Evolutionary conservation across 2,113 vertebrate genomes (phyloP).

Genomic region (Willisornis vidua): DNA sequence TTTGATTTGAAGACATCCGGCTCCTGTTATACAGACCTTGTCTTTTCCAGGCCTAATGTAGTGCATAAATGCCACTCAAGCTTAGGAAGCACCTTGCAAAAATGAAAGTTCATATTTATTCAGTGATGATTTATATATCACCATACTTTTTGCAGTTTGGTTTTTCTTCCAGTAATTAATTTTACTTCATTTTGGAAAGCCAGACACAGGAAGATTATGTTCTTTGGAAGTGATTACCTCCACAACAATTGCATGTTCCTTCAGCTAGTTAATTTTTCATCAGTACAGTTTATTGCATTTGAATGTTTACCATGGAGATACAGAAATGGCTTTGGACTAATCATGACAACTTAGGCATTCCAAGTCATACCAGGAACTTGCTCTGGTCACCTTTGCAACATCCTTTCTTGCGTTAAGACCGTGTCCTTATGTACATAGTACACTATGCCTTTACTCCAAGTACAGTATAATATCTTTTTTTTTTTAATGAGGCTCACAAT

Average conservation of each 20-base stretch:
- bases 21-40: background rate
- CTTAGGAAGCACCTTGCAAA: background rate
- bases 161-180: background rate
- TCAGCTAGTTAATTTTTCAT: slow-evolving; percentile 9
- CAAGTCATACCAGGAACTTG: background rate
- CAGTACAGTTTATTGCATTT: background rate
- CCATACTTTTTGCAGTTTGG: background rate
- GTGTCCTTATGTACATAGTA: background rate
- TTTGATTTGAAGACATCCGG: background rate
- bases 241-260: background rate
- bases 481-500: background rate
- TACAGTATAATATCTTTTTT: background rate
- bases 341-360: background rate
- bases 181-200: background rate
- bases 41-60: background rate
- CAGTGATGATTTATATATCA: background rate
- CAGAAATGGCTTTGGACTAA: background rate
- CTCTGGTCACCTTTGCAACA: background rate
- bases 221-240: background rate
- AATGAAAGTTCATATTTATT: background rate
- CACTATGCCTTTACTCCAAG: background rate
- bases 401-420: slow-evolving; percentile 5
- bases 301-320: background rate
- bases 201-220: background rate
- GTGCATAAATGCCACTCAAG: background rate